Evolutionary conservation across 2,888 invertebrate species (phyloP).

Genomic region (Microplitis deprimator): DNA sequence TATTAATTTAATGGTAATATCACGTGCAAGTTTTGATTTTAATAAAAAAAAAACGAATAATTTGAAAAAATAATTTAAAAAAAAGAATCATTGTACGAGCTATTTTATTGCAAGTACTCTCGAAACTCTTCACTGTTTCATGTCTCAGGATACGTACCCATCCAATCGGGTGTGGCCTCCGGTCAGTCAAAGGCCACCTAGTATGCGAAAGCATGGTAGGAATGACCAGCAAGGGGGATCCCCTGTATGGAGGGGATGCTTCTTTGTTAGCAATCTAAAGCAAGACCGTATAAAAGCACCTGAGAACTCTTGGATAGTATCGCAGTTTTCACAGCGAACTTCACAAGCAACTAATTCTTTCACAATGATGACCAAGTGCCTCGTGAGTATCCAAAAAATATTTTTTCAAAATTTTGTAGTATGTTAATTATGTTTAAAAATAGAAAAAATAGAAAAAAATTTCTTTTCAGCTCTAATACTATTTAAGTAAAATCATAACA

Average conservation of each 20-base stretch:
- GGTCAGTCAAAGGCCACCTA: conserved; percentile 53
- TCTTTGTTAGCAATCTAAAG: conserved; percentile 49
- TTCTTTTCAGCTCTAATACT: no score
- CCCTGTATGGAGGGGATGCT: conserved; percentile 23
- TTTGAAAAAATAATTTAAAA: conserved; percentile 33
- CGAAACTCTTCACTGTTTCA: conserved; percentile 39
- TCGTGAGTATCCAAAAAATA: conserved; percentile 58
- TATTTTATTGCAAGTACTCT: conserved; percentile 31
- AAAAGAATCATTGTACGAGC: conserved; percentile 37
- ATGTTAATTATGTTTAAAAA: no score
- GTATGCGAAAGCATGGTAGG: conserved; percentile 50
- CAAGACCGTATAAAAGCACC: conserved; percentile 61
- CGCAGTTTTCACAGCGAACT: conserved; percentile 61
- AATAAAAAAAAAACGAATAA: conserved; percentile 20
- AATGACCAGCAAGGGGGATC: conserved; percentile 22
- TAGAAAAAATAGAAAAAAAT: no score
- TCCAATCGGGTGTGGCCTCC: conserved; percentile 54
- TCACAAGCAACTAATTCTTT: conserved; percentile 49
- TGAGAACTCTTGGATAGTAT: conserved; percentile 49
- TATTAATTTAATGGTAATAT: conserved; percentile 17
- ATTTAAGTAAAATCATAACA: no score
- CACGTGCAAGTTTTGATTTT: conserved; percentile 33
- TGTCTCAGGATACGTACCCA: conserved; percentile 32
- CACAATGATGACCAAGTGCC: conserved; percentile 65
- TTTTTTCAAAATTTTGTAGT: not conserved